These are phyloP conservation scores for Sarcophaga carnaria DNA, from an alignment of 2,888 invertebrate genomes.

Conservation along the genomic window DNA sequence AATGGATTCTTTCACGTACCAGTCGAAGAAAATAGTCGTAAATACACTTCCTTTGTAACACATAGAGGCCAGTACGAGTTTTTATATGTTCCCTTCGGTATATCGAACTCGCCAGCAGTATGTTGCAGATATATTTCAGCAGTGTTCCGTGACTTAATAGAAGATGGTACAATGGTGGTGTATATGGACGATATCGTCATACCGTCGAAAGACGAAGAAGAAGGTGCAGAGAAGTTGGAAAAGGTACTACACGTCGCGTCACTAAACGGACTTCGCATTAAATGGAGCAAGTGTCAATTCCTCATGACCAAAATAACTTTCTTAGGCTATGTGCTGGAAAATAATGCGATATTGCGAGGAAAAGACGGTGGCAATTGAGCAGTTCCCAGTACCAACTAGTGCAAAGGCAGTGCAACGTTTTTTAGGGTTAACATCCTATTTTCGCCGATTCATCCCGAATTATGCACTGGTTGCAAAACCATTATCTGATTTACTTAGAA, in stretches of 20 bases:
- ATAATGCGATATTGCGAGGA: no score
- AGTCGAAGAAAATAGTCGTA: no score
- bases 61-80: no score
- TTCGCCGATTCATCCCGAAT: slow-evolving; percentile 53
- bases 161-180: slow-evolving; percentile 30
- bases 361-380: no score
- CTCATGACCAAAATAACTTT: slow-evolving; percentile 29
- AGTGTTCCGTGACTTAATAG: slow-evolving; percentile 57
- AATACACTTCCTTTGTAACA: no score
- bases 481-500: slow-evolving; percentile 72
- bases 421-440: slow-evolving; percentile 60
- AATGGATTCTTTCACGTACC: no score
- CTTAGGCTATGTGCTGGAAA: no score
- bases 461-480: slow-evolving; percentile 74
- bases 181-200: slow-evolving; percentile 68
- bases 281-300: slow-evolving; percentile 66
- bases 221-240: slow-evolving; percentile 2
- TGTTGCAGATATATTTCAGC: slow-evolving; percentile 62
- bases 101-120: slow-evolving; percentile 62
- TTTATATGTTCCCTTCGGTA: no score
- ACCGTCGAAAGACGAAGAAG: slow-evolving; percentile 17
- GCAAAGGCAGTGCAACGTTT: slow-evolving; percentile 53
- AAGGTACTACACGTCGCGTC: no score
- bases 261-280: slow-evolving; percentile 32
- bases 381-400: slow-evolving; percentile 33